Evolutionary conservation across 2,888 invertebrate species (phyloP).

Genomic region (Synergus laeviventris): DNA sequence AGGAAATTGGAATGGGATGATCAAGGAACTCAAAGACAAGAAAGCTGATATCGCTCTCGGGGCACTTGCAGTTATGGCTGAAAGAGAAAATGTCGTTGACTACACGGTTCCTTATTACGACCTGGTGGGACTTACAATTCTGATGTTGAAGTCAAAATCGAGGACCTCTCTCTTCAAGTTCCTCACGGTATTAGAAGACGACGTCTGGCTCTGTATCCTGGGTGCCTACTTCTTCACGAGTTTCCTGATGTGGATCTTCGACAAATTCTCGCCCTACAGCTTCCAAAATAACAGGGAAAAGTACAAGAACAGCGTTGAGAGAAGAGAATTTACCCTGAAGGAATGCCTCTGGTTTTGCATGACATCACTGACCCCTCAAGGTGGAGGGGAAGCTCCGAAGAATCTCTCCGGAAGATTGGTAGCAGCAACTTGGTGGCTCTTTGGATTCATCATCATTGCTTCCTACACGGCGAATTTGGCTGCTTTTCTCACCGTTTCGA

Average conservation of each 20-base stretch:
- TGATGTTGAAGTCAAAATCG: slow-evolving; percentile 93
- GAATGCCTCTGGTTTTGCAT: slow-evolving; percentile 99
- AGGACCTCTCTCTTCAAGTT: slow-evolving; percentile 97
- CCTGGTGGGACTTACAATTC: slow-evolving; percentile 96
- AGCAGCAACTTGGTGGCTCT: slow-evolving; percentile 99
- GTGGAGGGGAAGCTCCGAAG: slow-evolving; percentile 97
- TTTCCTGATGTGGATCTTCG: slow-evolving; percentile 96
- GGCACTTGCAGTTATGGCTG: slow-evolving; percentile 97
- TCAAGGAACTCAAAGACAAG: slow-evolving; percentile 88
- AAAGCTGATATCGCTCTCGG: slow-evolving; percentile 95
- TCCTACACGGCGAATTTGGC: slow-evolving; percentile 99
- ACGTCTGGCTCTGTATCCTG: slow-evolving; percentile 97
- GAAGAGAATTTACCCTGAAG: slow-evolving; percentile 94
- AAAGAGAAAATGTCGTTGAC: slow-evolving; percentile 96
- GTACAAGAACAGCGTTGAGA: slow-evolving; percentile 94
- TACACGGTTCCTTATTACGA: slow-evolving; percentile 99
- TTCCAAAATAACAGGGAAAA: slow-evolving; percentile 96
- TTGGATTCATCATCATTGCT: slow-evolving; percentile 98
- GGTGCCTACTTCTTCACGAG: slow-evolving; percentile 97
- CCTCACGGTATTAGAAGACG: slow-evolving; percentile 95
- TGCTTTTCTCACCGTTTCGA: slow-evolving; percentile 95
- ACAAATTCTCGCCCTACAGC: slow-evolving; percentile 97
- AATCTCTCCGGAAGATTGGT: slow-evolving; percentile 96
- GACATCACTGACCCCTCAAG: slow-evolving; percentile 97
- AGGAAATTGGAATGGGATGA: slow-evolving; percentile 90